Base-by-base conservation (phyloP, 2,113 vertebrate genomes). In the Pogonocichla stellata region DNA sequence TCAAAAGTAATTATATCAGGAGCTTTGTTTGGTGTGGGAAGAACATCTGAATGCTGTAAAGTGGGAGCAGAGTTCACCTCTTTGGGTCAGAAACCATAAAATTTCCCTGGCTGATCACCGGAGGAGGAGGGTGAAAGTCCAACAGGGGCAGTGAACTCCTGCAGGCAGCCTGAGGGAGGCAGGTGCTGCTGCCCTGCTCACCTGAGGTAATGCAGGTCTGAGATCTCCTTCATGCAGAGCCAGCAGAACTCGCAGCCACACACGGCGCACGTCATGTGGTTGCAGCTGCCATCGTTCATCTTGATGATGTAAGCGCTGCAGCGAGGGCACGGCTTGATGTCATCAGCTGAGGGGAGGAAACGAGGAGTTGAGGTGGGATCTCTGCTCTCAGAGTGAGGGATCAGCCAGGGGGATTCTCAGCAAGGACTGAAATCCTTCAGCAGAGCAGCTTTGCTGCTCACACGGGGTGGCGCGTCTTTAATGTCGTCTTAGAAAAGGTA, bases 181-280 rank as follows among this genome's bases (percentile, higher is more conserved):
- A 1, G 0, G 25, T 19, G 73, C 47, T 9, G 19, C n/a, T 17
- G 53, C 29, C 36, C 75, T 56, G 58, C 97, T 95, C 94, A 99
- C 99, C 99, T 99, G 98, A 99, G 99, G 98, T 99, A 99, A 98
- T 99, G 99, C 97, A 99, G 98, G 72, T 99, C 99, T 4, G 99
- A 99, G 97, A 99, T 99, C 97, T 99, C 99, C 98, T 99, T 99
- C 99, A 99, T 99, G 95, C 99, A 99, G 48, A 99, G 98, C 99
- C 99, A 99, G 97, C 99, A 99, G 98, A 99, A 99, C 97, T 99
- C 99, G 47, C 99, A 99, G 98, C 99, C 99, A 6, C 99, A 99
- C 62, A 99, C 99, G 0, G 99, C 99, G 5, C 99, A 99, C 71
- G 99, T 99, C 99, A 99, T 99, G 98, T 99, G 99, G 96, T 99